Evolutionary conservation across 2,113 vertebrate species (phyloP).

Genomic region (Polyodon spathula): DNA sequence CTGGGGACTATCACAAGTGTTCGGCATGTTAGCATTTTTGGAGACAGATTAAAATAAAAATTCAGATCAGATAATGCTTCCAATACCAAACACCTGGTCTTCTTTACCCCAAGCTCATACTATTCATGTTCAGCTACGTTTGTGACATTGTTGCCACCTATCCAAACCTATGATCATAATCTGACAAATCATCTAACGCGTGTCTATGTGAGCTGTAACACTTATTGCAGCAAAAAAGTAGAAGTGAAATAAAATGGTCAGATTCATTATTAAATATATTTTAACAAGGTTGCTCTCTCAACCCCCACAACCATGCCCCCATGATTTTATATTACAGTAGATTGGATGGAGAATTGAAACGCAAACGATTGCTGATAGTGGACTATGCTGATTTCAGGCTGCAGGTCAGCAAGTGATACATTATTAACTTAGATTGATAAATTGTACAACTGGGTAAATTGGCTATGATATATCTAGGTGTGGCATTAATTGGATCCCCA

Average conservation of each 20-base stretch:
- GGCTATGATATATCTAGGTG: too few species aligned
- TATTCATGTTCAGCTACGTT: not conserved
- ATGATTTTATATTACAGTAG: too few species aligned
- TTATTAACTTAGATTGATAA: too few species aligned
- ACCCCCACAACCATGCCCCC: not conserved
- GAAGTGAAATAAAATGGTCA: too few species aligned
- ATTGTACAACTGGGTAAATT: too few species aligned
- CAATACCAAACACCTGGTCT: slow-evolving; percentile 29
- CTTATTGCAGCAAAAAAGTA: slow-evolving; percentile 19
- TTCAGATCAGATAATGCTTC: slow-evolving; percentile 25
- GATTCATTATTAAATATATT: too few species aligned
- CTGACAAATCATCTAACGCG: slow-evolving; percentile 3
- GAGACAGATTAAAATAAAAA: slow-evolving; percentile 27
- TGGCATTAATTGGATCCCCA: too few species aligned
- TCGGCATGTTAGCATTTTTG: slow-evolving; percentile 42
- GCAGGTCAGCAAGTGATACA: too few species aligned
- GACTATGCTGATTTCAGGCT: too few species aligned
- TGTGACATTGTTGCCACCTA: not conserved
- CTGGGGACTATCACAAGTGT: slow-evolving; percentile 43
- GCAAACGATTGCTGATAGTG: too few species aligned
- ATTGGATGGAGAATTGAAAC: too few species aligned
- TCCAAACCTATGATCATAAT: not conserved
- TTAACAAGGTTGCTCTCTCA: not conserved
- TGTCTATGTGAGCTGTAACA: not conserved
- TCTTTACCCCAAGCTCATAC: slow-evolving; percentile 12